These are phyloP conservation scores for Meganola albula DNA, from an alignment of 2,888 invertebrate species.

Conservation along the genomic window DNA sequence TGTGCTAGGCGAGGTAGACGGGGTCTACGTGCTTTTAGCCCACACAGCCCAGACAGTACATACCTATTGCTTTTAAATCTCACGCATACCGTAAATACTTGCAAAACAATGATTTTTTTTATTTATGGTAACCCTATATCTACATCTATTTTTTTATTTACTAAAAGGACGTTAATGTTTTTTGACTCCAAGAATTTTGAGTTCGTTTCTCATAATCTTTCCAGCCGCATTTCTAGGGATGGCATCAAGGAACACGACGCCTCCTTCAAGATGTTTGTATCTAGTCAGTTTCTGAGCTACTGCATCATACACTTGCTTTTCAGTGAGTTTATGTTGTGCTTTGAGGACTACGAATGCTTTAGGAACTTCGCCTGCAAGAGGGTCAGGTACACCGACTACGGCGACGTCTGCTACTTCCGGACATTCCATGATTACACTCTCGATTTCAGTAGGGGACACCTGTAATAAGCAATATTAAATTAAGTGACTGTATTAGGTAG, in stretches of 20 bases:
- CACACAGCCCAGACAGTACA: no score
- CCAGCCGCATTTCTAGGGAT: conserved; percentile 87
- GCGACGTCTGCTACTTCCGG: conserved; percentile 86
- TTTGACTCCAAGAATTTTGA: conserved; percentile 67
- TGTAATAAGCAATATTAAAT: conserved; percentile 40
- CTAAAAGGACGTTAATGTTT: conserved; percentile 27
- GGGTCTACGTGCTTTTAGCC: no score
- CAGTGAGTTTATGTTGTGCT: conserved; percentile 70
- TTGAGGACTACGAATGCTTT: conserved; percentile 84
- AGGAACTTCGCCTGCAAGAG: conserved; percentile 84
- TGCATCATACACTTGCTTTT: conserved; percentile 75
- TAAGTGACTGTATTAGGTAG: no score
- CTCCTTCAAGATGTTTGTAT: conserved; percentile 85
- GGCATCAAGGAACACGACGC: conserved; percentile 81
- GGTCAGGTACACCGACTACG: conserved; percentile 85
- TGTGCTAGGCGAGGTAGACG: no score
- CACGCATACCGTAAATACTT: no score
- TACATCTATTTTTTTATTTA: no score
- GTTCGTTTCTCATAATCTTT: conserved; percentile 84
- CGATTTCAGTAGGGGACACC: conserved; percentile 92
- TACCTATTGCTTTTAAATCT: no score
- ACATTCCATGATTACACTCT: conserved; percentile 84
- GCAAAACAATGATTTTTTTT: no score
- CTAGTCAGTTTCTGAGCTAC: conserved; percentile 82
- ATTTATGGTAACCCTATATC: no score